phyloP scores from a whole-genome alignment of 2,888 invertebrate genomes.

The Eilema griseolum region DNA sequence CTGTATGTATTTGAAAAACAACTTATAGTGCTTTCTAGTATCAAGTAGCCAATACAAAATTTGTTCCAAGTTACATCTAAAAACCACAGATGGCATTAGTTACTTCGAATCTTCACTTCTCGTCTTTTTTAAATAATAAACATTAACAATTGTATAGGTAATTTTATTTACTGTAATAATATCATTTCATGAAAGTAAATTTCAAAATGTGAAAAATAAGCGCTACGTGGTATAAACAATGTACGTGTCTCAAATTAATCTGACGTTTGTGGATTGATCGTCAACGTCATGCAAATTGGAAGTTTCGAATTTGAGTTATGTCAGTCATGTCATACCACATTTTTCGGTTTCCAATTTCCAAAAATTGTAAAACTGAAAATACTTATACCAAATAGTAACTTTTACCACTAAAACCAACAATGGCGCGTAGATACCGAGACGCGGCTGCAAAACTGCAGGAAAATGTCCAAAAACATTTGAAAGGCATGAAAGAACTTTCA shows the following conservation, averaged over 20 bases:
- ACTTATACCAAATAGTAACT: neutral
- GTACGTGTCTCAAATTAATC: neutral
- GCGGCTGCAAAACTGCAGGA: conserved; percentile 81
- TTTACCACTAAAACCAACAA: conserved; percentile 40
- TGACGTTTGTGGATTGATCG: neutral
- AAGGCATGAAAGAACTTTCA: conserved; percentile 77
- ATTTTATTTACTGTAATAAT: neutral
- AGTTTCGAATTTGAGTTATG: conserved; percentile 4
- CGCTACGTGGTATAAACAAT: neutral
- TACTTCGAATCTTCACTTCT: neutral
- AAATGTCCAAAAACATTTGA: conserved; percentile 80
- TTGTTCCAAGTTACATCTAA: neutral
- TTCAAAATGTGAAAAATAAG: too few relatives aligned
- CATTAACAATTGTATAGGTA: neutral
- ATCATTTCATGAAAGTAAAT: too few relatives aligned
- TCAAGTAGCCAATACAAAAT: conserved; percentile 24
- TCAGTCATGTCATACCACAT: conserved; percentile 1
- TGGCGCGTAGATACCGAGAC: conserved; percentile 78
- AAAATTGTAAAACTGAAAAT: neutral
- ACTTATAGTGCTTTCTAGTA: conserved; percentile 28
- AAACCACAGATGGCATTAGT: neutral
- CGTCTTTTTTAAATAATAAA: neutral
- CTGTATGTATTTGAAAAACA: too few relatives aligned
- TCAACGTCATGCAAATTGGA: conserved; percentile 19
- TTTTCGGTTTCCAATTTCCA: neutral